phyloP scores from a whole-genome alignment of 2,113 vertebrate species.

The Brienomyrus longianalis region DNA sequence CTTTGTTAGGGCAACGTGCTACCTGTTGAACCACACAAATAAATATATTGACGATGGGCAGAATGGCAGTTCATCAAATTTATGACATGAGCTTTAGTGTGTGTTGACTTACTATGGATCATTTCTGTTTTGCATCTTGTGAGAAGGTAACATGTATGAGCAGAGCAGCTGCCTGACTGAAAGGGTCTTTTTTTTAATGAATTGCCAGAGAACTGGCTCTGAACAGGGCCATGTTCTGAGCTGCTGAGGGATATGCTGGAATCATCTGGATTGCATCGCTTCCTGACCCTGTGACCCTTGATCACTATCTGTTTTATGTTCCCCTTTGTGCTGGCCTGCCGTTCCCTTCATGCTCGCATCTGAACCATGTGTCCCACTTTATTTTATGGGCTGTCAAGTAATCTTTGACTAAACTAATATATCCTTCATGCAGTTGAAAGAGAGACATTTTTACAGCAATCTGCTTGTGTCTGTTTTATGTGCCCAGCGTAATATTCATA shows the following conservation, averaged over 20 bases:
- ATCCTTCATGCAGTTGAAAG: conserved; percentile 3
- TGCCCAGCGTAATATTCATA: not conserved
- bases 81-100: not conserved
- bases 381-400: conserved; percentile 3
- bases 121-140: not conserved
- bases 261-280: conserved; percentile 14
- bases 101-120: not conserved
- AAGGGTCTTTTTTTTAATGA: not conserved
- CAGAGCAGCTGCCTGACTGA: no score
- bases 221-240: not conserved
- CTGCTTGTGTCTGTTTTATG: conserved; percentile 7
- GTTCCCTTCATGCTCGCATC: not conserved
- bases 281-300: not conserved
- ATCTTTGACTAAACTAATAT: conserved; percentile 11
- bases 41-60: not conserved
- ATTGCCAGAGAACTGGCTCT: not conserved
- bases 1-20: not conserved
- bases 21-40: not conserved
- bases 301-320: conserved; percentile 15
- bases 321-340: not conserved
- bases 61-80: not conserved
- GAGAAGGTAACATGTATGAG: not conserved
- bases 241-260: not conserved
- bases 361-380: conserved; percentile 2
- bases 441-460: conserved; percentile 2